Conservation (phyloP, 2,888 invertebrate genomes). For the Cryptosula pallasiana region DNA sequence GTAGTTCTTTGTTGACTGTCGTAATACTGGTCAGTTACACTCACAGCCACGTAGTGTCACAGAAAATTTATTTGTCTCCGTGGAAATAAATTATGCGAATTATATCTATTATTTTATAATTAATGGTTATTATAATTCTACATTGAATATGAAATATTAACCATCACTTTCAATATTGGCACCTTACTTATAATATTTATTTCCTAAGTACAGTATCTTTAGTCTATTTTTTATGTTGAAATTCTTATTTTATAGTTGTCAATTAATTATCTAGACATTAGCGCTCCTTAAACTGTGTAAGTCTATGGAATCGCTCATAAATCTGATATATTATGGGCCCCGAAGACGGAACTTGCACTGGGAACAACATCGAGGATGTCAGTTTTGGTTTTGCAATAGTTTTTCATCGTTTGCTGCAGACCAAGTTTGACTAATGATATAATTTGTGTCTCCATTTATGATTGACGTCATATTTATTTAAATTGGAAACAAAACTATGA, state of each 20-base stretch:
- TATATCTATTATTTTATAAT: background rate
- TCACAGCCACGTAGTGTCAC: background rate
- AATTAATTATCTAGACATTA: background rate
- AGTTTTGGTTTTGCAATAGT: too few relatives aligned
- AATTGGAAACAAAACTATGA: too few relatives aligned
- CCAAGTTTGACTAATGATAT: too few relatives aligned
- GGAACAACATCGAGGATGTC: too few relatives aligned
- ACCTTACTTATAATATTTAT: background rate
- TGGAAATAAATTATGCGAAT: background rate
- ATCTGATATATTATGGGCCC: background rate
- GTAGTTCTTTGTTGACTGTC: background rate
- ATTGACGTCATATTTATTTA: too few relatives aligned
- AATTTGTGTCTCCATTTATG: too few relatives aligned
- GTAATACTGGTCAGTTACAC: background rate
- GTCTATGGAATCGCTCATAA: background rate
- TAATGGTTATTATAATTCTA: background rate
- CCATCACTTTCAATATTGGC: background rate
- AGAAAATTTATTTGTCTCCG: background rate
- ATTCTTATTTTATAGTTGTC: background rate
- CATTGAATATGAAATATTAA: background rate
- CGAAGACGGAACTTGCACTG: too few relatives aligned
- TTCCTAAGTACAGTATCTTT: background rate
- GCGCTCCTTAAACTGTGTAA: background rate
- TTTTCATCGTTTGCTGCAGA: too few relatives aligned
- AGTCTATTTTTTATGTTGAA: background rate